Conservation (phyloP, 2,113 vertebrate genomes). For the Struthidea cinerea region DNA sequence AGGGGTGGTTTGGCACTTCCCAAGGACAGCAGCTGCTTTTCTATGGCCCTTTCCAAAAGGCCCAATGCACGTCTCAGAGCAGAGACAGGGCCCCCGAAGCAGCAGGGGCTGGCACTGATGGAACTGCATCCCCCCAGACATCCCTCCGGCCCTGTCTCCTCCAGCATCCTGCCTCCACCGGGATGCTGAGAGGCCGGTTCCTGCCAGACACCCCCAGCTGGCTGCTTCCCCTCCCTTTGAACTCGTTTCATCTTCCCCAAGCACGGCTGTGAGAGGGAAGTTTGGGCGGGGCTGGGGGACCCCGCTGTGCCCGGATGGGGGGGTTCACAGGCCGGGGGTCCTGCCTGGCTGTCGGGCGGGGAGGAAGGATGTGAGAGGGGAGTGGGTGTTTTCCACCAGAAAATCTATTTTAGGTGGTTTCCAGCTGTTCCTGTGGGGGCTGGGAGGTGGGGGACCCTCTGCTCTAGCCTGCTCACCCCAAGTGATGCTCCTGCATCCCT, state of each 20-base stretch:
- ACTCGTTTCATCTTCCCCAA: not conserved
- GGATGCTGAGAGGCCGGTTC: not conserved
- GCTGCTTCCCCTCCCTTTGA: conserved; percentile 48
- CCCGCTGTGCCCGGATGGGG: not conserved
- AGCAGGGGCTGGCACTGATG: not conserved
- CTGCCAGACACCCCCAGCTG: not conserved
- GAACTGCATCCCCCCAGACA: not conserved
- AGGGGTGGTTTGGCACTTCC: not conserved
- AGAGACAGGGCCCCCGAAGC: rapidly evolving
- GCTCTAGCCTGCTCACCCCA: not conserved
- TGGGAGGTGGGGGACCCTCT: not conserved
- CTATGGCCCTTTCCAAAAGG: not conserved
- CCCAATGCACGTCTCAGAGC: rapidly evolving
- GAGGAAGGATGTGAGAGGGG: conserved; percentile 27
- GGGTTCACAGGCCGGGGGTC: not conserved
- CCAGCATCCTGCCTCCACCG: not conserved
- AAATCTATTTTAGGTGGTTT: conserved; percentile 7
- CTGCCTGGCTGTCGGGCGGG: rapidly evolving
- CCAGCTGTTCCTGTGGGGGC: not conserved
- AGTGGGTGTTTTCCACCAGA: not conserved
- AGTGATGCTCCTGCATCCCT: not conserved
- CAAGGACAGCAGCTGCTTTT: not conserved
- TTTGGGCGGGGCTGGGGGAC: not conserved
- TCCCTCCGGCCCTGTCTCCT: not conserved
- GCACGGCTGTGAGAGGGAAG: not conserved